phyloP scores from a whole-genome alignment of 35 echinoderm and acorn worm species.

The Patiria miniata region DNA sequence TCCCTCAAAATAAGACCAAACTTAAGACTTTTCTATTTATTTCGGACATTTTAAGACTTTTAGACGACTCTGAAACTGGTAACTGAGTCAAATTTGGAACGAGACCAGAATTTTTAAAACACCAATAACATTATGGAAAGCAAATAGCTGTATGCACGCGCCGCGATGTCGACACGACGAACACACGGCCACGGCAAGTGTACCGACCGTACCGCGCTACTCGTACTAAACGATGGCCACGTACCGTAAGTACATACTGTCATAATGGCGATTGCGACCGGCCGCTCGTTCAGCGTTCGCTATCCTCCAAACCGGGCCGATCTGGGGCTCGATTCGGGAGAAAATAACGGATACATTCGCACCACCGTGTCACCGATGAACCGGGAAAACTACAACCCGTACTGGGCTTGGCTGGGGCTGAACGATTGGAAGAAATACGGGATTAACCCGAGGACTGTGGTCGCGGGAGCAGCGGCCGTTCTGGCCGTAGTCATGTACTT shows the following conservation, averaged over 20 bases:
- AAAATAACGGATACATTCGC: constrained; percentile 94
- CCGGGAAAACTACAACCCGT: constrained; percentile 84
- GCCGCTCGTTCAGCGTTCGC: constrained; percentile 53
- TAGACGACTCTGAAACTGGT: too few relatives aligned
- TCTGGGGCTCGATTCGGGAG: constrained; percentile 65
- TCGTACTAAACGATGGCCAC: too few relatives aligned
- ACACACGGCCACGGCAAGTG: too few relatives aligned
- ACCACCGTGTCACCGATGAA: constrained; percentile 75
- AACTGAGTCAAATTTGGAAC: too few relatives aligned
- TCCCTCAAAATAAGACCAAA: too few relatives aligned
- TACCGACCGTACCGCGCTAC: too few relatives aligned
- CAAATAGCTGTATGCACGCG: too few relatives aligned
- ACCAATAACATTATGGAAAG: too few relatives aligned
- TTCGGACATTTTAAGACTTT: too few relatives aligned
- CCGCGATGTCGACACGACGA: too few relatives aligned
- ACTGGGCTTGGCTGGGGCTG: constrained; percentile 82
- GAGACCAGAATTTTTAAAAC: too few relatives aligned
- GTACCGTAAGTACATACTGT: neutral
- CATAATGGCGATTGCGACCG: constrained; percentile 71
- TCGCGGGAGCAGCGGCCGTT: constrained; percentile 51
- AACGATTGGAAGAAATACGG: constrained; percentile 73
- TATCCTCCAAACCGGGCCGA: constrained; percentile 55
- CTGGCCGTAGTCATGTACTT: constrained; percentile 67
- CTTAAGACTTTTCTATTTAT: too few relatives aligned
- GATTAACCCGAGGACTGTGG: constrained; percentile 58